Percentiles rank a stretch among this genome's conserved stretches.
Evolutionary conservation across 2,113 vertebrate genomes (phyloP).

Genomic region (Burhinus oedicnemus): DNA sequence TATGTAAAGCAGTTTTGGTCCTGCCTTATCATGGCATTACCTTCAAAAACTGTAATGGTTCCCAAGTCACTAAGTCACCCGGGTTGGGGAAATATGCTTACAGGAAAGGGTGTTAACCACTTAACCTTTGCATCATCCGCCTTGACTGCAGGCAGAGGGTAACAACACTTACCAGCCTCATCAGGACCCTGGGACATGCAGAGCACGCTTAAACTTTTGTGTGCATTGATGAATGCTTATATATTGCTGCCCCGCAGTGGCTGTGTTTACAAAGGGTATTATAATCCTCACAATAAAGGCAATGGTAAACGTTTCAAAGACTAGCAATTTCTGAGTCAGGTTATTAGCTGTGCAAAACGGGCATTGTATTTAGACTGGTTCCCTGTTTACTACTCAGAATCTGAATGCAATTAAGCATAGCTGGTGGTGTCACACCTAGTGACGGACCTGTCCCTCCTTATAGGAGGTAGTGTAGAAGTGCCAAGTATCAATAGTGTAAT

Average conservation of each 20-base stretch:
- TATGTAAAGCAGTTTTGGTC: background rate
- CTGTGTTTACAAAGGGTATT: background rate
- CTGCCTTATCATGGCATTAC: background rate
- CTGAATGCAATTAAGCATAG: background rate
- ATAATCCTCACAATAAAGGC: background rate
- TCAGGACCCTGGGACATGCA: background rate
- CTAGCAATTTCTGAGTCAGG: background rate
- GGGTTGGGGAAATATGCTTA: background rate
- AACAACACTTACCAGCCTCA: background rate
- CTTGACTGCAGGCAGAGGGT: background rate
- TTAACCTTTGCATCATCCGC: background rate
- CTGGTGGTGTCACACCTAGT: background rate
- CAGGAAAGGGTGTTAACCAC: background rate
- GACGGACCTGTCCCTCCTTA: background rate
- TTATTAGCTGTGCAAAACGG: background rate
- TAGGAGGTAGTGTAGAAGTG: background rate
- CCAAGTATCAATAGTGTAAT: background rate
- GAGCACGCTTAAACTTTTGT: background rate
- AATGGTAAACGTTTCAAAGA: background rate
- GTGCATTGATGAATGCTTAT: background rate
- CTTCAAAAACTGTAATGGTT: background rate
- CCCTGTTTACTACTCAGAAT: background rate
- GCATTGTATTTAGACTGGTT: background rate
- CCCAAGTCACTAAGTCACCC: background rate
- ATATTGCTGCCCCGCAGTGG: background rate